phyloP scores from a whole-genome alignment of 35 echinoderm and acorn worm species.

The Heliocidaris tuberculata region DNA sequence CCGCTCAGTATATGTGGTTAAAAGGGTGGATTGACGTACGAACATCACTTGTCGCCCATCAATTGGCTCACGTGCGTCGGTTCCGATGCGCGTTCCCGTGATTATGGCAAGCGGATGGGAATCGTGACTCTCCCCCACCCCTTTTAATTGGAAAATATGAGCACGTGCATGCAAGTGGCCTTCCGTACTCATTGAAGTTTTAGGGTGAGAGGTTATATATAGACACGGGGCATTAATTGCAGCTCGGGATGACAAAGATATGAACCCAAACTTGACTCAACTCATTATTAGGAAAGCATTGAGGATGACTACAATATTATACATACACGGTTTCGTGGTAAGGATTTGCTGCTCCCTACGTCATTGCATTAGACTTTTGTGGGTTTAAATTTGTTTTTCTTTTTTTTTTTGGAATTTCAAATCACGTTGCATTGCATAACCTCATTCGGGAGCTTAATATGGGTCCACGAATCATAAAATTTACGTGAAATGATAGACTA shows the following conservation, averaged over 20 bases:
- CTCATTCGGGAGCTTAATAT: no score
- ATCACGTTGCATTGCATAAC: no score
- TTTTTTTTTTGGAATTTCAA: no score
- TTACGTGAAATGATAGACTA: no score
- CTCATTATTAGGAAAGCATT: not conserved
- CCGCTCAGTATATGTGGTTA: not conserved
- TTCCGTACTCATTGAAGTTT: slow-evolving; percentile 16
- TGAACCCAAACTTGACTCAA: no score
- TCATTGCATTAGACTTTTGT: no score
- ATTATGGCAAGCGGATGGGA: slow-evolving; percentile 28
- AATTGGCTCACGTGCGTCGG: not conserved
- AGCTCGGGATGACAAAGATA: not conserved
- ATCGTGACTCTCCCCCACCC: not conserved
- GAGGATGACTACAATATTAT: not conserved
- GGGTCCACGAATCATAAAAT: no score
- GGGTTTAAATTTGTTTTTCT: no score
- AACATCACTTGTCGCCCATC: not conserved
- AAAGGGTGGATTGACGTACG: slow-evolving; percentile 7
- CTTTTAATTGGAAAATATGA: slow-evolving; percentile 8
- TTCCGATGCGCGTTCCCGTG: not conserved
- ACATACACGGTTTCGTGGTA: no score
- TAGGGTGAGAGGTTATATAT: not conserved
- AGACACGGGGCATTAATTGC: not conserved
- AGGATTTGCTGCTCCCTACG: no score
- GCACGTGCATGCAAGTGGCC: not conserved